Percentiles rank a stretch among this genome's conserved stretches.
phyloP scores from a whole-genome alignment of 2,797 vertebrate genomes.

The Rhabdomys pumilio region DNA sequence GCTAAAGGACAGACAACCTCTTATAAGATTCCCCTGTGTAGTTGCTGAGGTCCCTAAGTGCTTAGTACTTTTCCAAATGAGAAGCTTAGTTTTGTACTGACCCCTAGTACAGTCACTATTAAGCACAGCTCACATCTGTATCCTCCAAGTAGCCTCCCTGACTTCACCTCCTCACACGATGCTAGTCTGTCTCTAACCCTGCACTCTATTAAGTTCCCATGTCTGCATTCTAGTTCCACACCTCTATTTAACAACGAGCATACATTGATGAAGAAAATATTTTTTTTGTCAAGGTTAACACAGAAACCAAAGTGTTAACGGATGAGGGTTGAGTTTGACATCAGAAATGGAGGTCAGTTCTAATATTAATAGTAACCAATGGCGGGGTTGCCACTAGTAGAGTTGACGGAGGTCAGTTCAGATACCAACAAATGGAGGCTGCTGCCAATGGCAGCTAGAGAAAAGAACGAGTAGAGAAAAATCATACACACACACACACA shows the following conservation, averaged over 20 bases:
- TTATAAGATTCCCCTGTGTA: not conserved
- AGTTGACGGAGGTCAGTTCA: not conserved
- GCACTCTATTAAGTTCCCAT: slow-evolving; percentile 8
- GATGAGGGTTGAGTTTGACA: not conserved
- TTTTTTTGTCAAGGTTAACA: not conserved
- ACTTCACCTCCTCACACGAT: not conserved
- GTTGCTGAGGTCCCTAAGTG: not conserved
- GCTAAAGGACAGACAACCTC: not conserved
- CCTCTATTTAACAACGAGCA: slow-evolving; percentile 15
- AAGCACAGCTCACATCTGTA: not conserved
- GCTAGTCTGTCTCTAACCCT: not conserved
- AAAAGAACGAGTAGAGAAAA: not conserved
- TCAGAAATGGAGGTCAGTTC: not conserved
- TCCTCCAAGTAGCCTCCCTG: not conserved
- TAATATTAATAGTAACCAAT: not conserved
- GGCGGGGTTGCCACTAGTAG: too few species aligned
- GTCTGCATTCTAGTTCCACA: not conserved
- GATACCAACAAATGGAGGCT: not conserved
- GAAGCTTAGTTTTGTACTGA: not conserved
- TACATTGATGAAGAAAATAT: not conserved
- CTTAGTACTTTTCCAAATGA: not conserved
- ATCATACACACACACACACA: not conserved
- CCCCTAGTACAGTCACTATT: not conserved
- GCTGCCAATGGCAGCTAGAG: not conserved
- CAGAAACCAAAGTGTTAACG: not conserved